Percentiles rank a stretch among this genome's conserved stretches.
Evolutionary conservation across 2,113 vertebrate genomes (phyloP).

Genomic region (Xenopus tropicalis): DNA sequence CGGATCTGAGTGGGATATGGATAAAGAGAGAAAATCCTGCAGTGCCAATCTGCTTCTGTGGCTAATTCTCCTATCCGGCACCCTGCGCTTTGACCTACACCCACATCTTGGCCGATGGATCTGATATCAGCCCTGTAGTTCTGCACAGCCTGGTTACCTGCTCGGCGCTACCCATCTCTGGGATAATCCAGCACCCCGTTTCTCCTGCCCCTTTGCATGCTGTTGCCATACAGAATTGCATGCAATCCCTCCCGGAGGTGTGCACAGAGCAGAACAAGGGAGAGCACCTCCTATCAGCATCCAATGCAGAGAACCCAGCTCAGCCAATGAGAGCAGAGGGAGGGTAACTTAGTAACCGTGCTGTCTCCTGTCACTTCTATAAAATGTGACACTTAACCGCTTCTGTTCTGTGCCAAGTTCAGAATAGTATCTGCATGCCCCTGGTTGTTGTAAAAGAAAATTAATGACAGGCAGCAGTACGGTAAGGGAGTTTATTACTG

Average conservation of each 20-base stretch:
- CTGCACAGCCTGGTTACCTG: conserved; percentile 32
- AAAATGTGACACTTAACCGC: conserved; percentile 35
- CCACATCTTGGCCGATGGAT: conserved; percentile 17
- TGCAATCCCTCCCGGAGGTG: conserved; percentile 55
- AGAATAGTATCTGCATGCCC: too few relatives aligned
- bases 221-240: conserved; percentile 55
- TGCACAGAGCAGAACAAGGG: conserved; percentile 34
- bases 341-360: conserved; percentile 34
- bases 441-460: background rate
- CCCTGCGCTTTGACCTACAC: conserved; percentile 39
- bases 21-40: conserved; percentile 35
- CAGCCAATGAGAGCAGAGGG: background rate
- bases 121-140: background rate
- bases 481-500: too few relatives aligned
- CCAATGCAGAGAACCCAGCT: conserved; percentile 13
- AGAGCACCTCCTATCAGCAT: background rate
- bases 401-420: background rate
- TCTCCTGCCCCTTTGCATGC: conserved; percentile 52
- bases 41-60: conserved; percentile 37
- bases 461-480: too few relatives aligned
- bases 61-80: conserved; percentile 40
- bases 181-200: background rate
- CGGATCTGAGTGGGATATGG: conserved; percentile 18
- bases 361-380: conserved; percentile 17
- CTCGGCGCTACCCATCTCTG: conserved; percentile 12